phyloP scores from a whole-genome alignment of 2,113 vertebrate genomes.

The Heteronetta atricapilla region DNA sequence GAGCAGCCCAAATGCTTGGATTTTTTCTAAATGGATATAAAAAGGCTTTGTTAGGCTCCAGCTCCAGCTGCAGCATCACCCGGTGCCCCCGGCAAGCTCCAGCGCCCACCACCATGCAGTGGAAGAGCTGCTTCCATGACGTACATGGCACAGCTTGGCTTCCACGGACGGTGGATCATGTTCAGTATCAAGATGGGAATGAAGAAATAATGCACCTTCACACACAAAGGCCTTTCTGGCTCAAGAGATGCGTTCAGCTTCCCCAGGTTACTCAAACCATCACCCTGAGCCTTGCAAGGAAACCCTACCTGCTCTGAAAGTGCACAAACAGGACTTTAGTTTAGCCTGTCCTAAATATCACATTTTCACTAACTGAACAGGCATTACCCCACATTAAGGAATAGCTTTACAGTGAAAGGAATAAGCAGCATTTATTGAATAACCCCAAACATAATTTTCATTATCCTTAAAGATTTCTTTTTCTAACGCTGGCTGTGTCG shows the following conservation, averaged over 20 bases:
- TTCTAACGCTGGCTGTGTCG: not conserved
- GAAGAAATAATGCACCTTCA: not conserved
- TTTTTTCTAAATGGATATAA: not conserved
- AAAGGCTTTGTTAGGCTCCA: not conserved
- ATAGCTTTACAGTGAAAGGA: not conserved
- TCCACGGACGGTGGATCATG: not conserved
- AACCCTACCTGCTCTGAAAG: not conserved
- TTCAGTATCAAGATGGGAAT: not conserved
- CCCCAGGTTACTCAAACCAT: not conserved
- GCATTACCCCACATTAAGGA: accelerated
- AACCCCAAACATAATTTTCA: not conserved
- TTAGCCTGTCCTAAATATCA: not conserved
- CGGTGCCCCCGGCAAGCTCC: not conserved
- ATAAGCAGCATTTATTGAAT: not conserved
- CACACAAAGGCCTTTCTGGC: not conserved
- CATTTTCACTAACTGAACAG: not conserved
- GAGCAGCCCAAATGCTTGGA: not conserved
- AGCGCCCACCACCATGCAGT: accelerated
- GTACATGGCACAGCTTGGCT: not conserved
- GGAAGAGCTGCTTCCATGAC: accelerated
- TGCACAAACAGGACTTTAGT: not conserved
- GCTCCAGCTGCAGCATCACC: not conserved
- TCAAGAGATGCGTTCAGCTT: not conserved
- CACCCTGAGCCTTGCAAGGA: not conserved
- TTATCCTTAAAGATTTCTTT: not conserved